Evolutionary conservation across 53 echinoderm and acorn worm genomes (phyloP), one percentile per base, ranked within the genome.

Genomic region (Temnopleurus reevesii): DNA sequence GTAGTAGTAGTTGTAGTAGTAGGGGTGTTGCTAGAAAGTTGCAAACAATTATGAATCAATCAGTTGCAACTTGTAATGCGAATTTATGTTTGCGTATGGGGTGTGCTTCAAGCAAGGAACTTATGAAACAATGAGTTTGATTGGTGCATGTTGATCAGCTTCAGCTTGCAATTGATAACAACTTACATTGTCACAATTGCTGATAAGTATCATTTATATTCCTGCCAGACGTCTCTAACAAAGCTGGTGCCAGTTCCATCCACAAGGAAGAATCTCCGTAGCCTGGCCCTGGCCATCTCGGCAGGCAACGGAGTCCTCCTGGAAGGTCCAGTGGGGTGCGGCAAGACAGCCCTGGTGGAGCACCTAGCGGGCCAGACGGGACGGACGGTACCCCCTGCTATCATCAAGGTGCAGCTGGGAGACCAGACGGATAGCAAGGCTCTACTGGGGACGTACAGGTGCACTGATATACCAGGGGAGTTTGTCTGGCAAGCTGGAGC

Each of bases 361-460:
- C 93, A 97, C 90, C 83, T 97, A 12, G 95, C 95, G 9, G 76
- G 89, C 25, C 61, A 89, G 54, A 97, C 94, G 12, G 95, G 97
- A 8, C 91, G 92, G 28, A 88, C 46, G 4, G 91, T 83, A 15
- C 76, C 63, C 31, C 71, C 88, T 8, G 36, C 90, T 30, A 77
- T 97, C 44, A 90, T 94, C 89, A 97, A 94, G 76, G 94, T 97
- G 23, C 97, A 97, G 77, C 94, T 97, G 2, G 97, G 97, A 8
- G 97, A 97, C 63, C 97, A 97, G 76, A 97, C 95, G 33, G 97
- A 97, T 77, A 95, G 95, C 90, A 97, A 97, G 93, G 96, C 99
- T 18, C 87, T 99, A 3, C 91, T 99, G 25, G 99, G 99, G 12
- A 94, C 96, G 1, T 99, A 99, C 71, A 66, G 99, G 31, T 99